Evolutionary conservation across 2,113 vertebrate species (phyloP), one percentile per base, ranked within the genome.

Genomic region (Anoura caudifer): DNA sequence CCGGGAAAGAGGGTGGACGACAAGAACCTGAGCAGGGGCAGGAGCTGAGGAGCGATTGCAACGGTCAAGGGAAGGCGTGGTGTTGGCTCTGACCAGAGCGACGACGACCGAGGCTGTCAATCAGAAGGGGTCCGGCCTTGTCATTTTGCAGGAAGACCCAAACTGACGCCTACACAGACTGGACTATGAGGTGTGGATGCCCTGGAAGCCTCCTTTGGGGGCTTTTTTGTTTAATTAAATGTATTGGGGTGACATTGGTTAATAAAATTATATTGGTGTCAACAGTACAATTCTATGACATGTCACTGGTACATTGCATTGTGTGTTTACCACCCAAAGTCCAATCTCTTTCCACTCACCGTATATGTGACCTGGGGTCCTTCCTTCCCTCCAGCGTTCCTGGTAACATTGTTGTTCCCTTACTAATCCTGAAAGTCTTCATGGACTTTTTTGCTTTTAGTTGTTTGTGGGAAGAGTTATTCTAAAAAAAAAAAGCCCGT

Each of bases 101-200:
- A 31, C 3, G 24, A 7, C 45, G 72, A 59, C 59, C 12, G 43
- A 43, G 41, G n/a, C 20, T 13, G 13, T 10, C n/a, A 6, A 26
- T 22, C 5, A 45, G 43, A 63, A 54, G 59, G 16, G 0, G 2
- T 1, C 14, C 5, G 13, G 26, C 26, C 26, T 36, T 31, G 52
- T 50, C 10, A 2, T 28, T 52, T 67, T 52, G 38, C 50, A 47
- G 20, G 17, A 28, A 85, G 36, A 38, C 4, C 33, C 54, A 61
- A 20, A 5, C 56, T 2, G 16, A 69, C 4, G 4, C 5, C 8
- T 15, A 3, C 5, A 19, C 14, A 14, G 26, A 41, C 1, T n/a
- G 50, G 69, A 54, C 28, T 6, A 17, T 17, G 13, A 31, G 7
- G 13, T 26, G 5, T 9, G 14, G 22, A 16, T 20, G n/a, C n/a